Evolutionary conservation across 2,113 vertebrate genomes (phyloP).

Genomic region (Notarius quadriscutis): DNA sequence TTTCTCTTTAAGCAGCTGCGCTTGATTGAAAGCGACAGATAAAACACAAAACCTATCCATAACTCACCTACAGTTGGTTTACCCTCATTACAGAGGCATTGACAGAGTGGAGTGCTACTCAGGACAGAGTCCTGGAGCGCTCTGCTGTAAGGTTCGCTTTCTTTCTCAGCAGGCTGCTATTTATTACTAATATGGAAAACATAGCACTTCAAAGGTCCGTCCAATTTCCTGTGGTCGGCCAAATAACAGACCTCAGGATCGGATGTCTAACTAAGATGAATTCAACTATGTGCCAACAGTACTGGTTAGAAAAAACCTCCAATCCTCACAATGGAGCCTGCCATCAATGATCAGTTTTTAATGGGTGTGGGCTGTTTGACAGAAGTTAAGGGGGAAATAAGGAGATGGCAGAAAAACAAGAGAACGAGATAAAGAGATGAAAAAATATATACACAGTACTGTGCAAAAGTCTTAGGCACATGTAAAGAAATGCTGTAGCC

Average conservation of each 20-base stretch:
- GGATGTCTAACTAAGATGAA: conserved; percentile 65
- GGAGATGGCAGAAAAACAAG: not conserved
- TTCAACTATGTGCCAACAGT: conserved; percentile 63
- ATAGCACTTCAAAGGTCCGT: conserved; percentile 68
- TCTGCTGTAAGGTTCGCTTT: conserved; percentile 5
- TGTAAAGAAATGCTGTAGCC: no score
- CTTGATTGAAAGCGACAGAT: conserved; percentile 4
- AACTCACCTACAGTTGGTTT: conserved; percentile 4
- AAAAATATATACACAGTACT: no score
- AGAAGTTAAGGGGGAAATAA: not conserved
- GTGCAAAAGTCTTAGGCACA: no score
- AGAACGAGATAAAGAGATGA: not conserved
- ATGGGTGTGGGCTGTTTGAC: conserved; percentile 18
- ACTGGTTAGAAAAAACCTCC: conserved; percentile 51
- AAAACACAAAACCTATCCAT: conserved; percentile 23
- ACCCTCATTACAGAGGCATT: conserved; percentile 4
- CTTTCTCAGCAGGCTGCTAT: conserved; percentile 62
- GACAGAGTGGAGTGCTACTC: not conserved
- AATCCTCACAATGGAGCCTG: conserved; percentile 44
- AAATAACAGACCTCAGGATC: conserved; percentile 63
- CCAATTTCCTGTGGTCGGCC: conserved; percentile 67
- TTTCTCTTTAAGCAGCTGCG: conserved; percentile 5
- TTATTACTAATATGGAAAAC: conserved; percentile 73
- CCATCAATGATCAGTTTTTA: conserved; percentile 42
- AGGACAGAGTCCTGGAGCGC: not conserved